Conservation (phyloP, 2,113 vertebrate genomes). For the Vombatus ursinus region DNA sequence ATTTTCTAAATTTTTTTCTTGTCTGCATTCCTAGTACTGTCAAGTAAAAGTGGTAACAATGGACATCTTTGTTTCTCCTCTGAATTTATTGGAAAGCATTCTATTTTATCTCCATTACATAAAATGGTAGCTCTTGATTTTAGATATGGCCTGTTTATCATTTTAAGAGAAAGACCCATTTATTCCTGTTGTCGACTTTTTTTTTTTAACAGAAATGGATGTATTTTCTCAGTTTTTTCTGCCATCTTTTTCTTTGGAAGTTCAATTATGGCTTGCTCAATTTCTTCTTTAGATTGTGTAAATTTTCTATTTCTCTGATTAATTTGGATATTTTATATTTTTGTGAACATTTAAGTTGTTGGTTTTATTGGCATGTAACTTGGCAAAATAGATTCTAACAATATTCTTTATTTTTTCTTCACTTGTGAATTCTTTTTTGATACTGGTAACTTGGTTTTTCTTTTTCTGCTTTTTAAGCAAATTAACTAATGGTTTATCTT, state of each 20-base stretch:
- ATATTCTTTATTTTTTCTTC: too few relatives aligned
- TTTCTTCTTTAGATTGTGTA: too few relatives aligned
- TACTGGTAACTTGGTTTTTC: too few relatives aligned
- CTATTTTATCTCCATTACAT: not conserved
- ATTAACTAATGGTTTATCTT: too few relatives aligned
- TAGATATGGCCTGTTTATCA: not conserved
- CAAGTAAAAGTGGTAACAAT: not conserved
- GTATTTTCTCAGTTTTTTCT: not conserved
- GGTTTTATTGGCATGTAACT: too few relatives aligned
- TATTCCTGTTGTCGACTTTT: too few relatives aligned
- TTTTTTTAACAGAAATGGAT: not conserved
- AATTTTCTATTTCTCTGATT: too few relatives aligned
- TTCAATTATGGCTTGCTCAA: too few relatives aligned
- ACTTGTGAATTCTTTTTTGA: too few relatives aligned
- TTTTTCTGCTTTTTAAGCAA: too few relatives aligned
- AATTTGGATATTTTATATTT: not conserved
- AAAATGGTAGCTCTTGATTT: not conserved
- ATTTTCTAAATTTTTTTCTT: not conserved
- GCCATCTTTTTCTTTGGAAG: not conserved
- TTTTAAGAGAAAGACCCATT: not conserved
- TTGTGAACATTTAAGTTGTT: too few relatives aligned
- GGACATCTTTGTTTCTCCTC: not conserved
- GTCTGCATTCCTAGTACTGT: not conserved
- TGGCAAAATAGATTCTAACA: too few relatives aligned
- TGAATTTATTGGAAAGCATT: not conserved